Base-by-base conservation (phyloP, 2,113 vertebrate species). In the Pteronura brasiliensis region DNA sequence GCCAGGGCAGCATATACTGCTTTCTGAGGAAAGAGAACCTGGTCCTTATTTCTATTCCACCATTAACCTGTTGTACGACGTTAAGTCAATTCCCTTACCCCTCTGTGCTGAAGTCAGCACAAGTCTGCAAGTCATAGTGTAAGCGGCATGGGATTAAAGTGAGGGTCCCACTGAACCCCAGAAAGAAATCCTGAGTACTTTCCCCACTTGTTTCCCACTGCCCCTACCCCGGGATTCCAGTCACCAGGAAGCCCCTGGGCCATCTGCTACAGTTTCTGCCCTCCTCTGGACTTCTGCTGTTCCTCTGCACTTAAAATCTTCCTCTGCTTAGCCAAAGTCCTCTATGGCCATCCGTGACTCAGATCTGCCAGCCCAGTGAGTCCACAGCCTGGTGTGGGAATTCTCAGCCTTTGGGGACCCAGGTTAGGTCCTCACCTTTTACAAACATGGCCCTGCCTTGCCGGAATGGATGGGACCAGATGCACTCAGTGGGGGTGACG, bases 81-180 rank as follows among this genome's bases (percentile, higher is more conserved):
- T 52, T 69, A 63, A 72, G 71, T 81, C 67, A 34, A 82, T 81
- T 96, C 94, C 97, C 96, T 79, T 71, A 76, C 27, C 36, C 91
- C 39, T 76, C 82, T 52, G 42, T 44, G 77, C 49, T 61, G 14
- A 71, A 25, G 17, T 23, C 36, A 79, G 23, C 17, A 47, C 39
- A 23, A 20, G 34, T 59, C 65, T 31, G 36, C 13, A 72, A 36
- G 61, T n/a, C 63, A 39, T 6, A 13, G 4, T 5, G 69, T 49
- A 42, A 4, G 18, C 1, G 61, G 31, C 49, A 61, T 6, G 27
- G 63, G 57, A 63, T 34, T 49, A 42, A 77, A 91, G 61, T 17
- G 5, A 63, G 17, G 63, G n/a, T 23, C 80, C 87, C 31, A 25
- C 9, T 23, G 82, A 91, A 23, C 4, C 4, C 6, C 42, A 61